Evolutionary conservation across 2,797 vertebrate species (phyloP), one percentile per base, ranked within the genome.

Genomic region (Pristis pectinata): DNA sequence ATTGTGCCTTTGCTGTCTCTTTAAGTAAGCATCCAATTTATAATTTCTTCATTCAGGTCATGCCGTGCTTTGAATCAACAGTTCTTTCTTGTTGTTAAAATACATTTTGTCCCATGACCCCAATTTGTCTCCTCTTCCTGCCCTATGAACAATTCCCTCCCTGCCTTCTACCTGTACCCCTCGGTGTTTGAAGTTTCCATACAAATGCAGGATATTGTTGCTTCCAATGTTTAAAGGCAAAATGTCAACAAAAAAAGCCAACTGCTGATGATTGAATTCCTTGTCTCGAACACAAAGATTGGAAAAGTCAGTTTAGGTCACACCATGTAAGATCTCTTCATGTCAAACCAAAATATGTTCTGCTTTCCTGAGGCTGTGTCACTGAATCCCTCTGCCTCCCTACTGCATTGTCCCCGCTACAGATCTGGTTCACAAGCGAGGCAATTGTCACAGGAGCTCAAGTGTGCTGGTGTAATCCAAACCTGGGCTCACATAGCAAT

Each of bases 181-280:
- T 11, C 30, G 19, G 64, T 34, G 27, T 49, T n/a, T n/a, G n/a
- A n/a, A n/a, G n/a, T n/a, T 53, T 67, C 64, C 64, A 56, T 30
- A 37, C 7, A 37, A 67, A 19, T 41, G 8, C 59, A 41, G 67
- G 22, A 22, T n/a, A 24, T 91, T 37, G n/a, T 1, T 64, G n/a
- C 2, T 70, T 27, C 64, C 61, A 24, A 11, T 44, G 37, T 94
- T 74, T 53, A 70, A 76, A 93, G 37, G 7, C 82, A 19, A n/a
- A 56, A 59, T 34, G 2, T 70, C 41, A 24, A 93, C 87, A 92
- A 67, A 44, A 70, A 34, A 24, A n/a, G 44, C 44, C 27, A 94
- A 94, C 92, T 49, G 41, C 44, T 94, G 70, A 76, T 56, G 24
- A 94, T 72, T 94, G 70, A 74, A 94, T n/a, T 76, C 70, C 49